Evolutionary conservation across 2,888 invertebrate species (phyloP).

Genomic region (Hydriomena furcata): DNA sequence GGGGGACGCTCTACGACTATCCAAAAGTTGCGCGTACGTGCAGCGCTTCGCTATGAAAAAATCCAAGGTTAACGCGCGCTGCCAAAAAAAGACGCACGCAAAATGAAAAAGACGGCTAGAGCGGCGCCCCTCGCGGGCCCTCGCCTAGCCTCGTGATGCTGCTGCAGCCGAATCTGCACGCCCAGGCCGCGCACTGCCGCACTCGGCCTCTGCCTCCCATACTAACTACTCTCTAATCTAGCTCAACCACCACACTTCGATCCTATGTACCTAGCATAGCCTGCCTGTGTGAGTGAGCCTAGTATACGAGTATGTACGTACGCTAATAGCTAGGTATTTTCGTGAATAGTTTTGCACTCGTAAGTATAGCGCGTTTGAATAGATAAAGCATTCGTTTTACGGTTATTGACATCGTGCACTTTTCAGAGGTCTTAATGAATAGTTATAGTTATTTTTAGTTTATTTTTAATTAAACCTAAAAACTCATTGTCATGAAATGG

Average conservation of each 20-base stretch:
- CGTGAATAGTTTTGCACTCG: conserved; percentile 12
- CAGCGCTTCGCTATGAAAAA: conserved; percentile 81
- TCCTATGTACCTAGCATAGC: conserved; percentile 24
- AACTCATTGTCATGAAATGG: too few relatives aligned
- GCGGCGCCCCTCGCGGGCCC: conserved; percentile 72
- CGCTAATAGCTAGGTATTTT: conserved; percentile 16
- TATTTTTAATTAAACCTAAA: neutral
- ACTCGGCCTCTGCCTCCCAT: conserved; percentile 43
- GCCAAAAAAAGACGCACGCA: conserved; percentile 84
- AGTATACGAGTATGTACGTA: too few relatives aligned
- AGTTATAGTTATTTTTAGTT: neutral
- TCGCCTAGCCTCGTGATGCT: conserved; percentile 66
- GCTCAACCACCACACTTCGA: conserved; percentile 15
- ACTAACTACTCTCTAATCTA: conserved; percentile 16
- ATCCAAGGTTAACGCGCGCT: conserved; percentile 82
- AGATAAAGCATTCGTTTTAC: conserved; percentile 29
- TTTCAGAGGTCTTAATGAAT: conserved; percentile 18
- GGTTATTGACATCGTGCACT: conserved; percentile 44
- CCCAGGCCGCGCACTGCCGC: conserved; percentile 44
- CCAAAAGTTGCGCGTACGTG: conserved; percentile 81
- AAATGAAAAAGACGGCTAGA: conserved; percentile 80
- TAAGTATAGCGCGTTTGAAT: conserved; percentile 13
- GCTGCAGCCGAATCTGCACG: conserved; percentile 67
- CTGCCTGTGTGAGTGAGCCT: conserved; percentile 26
- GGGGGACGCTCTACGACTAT: conserved; percentile 82